phyloP scores from a whole-genome alignment of 2,888 invertebrate genomes.

The Drosophila leonis region DNA sequence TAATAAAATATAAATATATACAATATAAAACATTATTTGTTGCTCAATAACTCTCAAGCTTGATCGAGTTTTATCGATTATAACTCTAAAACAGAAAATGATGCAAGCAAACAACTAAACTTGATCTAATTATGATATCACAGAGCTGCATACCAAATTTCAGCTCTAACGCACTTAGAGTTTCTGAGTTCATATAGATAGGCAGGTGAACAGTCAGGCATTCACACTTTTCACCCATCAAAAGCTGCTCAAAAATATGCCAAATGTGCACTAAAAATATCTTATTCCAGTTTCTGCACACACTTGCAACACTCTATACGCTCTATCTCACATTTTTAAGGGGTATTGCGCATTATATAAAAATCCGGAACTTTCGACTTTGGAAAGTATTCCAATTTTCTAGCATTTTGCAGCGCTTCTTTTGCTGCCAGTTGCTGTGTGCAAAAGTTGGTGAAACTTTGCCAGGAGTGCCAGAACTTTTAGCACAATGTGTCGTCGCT shows the following conservation, averaged over 20 bases:
- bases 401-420: constrained; percentile 69
- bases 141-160: neutral
- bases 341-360: constrained; percentile 7
- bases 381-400: constrained; percentile 77
- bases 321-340: neutral
- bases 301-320: neutral
- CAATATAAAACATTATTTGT: neutral
- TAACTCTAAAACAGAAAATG: neutral
- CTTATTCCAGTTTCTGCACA: neutral
- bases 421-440: constrained; percentile 48
- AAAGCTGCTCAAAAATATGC: neutral
- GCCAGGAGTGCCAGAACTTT: constrained; percentile 57
- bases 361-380: constrained; percentile 49
- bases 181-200: neutral
- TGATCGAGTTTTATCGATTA: neutral
- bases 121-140: too few species aligned
- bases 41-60: neutral
- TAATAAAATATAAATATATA: neutral
- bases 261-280: neutral
- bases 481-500: constrained; percentile 72
- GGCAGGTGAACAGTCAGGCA: neutral
- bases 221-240: neutral
- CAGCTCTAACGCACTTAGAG: neutral
- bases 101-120: neutral
- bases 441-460: constrained; percentile 55